Percentiles rank a stretch among this genome's conserved stretches.
Conservation (phyloP, 2,888 invertebrate species). For the Drosophila borealis region DNA sequence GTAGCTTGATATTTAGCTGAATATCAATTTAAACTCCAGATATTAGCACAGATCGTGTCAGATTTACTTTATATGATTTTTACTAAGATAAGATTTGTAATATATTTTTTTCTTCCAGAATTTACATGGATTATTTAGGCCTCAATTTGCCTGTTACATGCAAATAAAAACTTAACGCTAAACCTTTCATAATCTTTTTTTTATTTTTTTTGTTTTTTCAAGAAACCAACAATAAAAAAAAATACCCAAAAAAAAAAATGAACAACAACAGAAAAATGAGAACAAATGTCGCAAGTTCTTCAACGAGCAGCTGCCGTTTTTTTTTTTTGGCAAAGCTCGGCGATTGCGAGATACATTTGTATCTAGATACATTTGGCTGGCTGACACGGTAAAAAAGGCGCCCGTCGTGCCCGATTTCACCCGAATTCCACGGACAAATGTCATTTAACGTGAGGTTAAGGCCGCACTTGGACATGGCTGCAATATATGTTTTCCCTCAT, state of each 20-base stretch:
- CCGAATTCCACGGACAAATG: slow-evolving; percentile 50
- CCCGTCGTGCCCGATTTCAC: slow-evolving; percentile 64
- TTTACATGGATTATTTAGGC: too few relatives aligned
- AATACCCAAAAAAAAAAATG: not conserved
- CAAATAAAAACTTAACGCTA: not conserved
- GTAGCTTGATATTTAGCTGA: too few relatives aligned
- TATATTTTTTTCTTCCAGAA: too few relatives aligned
- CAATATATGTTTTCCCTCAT: slow-evolving; percentile 6
- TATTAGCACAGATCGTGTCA: too few relatives aligned
- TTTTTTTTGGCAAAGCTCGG: slow-evolving; percentile 25
- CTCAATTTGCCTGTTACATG: not conserved
- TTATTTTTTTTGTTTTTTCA: not conserved
- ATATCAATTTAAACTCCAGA: too few relatives aligned
- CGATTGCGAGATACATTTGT: slow-evolving; percentile 46
- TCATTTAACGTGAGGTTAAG: slow-evolving; percentile 38
- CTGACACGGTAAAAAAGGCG: slow-evolving; percentile 14
- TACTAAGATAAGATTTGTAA: too few relatives aligned
- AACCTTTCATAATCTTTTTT: slow-evolving; percentile 9
- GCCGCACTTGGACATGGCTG: slow-evolving; percentile 25
- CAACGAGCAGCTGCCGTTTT: slow-evolving; percentile 33
- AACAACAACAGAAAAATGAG: slow-evolving; percentile 29
- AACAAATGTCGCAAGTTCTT: slow-evolving; percentile 59
- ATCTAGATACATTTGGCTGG: slow-evolving; percentile 16
- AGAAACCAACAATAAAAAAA: slow-evolving; percentile 15
- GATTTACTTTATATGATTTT: too few relatives aligned